Evolutionary conservation across 30 jellyfish, hydroid and myxozoan species (phyloP).

Genomic region (Chrysaora quinquecirrha): DNA sequence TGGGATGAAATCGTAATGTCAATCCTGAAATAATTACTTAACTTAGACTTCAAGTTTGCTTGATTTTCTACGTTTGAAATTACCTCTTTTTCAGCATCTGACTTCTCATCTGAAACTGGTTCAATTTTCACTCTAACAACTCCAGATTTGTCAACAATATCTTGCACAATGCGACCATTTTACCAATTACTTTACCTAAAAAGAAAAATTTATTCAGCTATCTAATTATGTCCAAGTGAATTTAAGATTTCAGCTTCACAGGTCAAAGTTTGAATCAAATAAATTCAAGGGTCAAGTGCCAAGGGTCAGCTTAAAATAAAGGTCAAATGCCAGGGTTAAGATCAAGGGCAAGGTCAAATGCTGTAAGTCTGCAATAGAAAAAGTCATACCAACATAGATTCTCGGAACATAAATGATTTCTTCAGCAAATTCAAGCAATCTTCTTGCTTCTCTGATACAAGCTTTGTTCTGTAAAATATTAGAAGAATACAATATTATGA

Average conservation of each 20-base stretch:
- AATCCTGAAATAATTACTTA: not conserved
- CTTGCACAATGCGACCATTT: conserved; percentile 98
- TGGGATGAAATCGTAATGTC: too few relatives aligned
- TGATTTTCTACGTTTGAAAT: not conserved
- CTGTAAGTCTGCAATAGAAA: too few relatives aligned
- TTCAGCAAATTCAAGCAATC: conserved; percentile 88
- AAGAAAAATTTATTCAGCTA: too few relatives aligned
- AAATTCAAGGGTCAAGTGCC: too few relatives aligned
- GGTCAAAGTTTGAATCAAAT: too few relatives aligned
- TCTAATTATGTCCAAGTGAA: too few relatives aligned
- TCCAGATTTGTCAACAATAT: conserved; percentile 96
- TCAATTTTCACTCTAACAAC: conserved; percentile 96
- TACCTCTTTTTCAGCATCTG: conserved; percentile 92
- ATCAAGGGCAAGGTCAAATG: too few relatives aligned
- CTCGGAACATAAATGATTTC: conserved; percentile 88
- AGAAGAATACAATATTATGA: too few relatives aligned
- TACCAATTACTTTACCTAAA: conserved; percentile 82
- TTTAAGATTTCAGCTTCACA: too few relatives aligned
- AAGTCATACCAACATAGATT: conserved; percentile 85
- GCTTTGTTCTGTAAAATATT: conserved; percentile 59
- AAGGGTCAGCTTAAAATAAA: too few relatives aligned
- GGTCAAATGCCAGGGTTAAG: too few relatives aligned
- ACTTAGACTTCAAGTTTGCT: not conserved
- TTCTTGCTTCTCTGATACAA: conserved; percentile 89
- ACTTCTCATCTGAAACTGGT: conserved; percentile 92